Evolutionary conservation across 2,888 invertebrate species (phyloP).

Genomic region (Orchesellides sinensis): DNA sequence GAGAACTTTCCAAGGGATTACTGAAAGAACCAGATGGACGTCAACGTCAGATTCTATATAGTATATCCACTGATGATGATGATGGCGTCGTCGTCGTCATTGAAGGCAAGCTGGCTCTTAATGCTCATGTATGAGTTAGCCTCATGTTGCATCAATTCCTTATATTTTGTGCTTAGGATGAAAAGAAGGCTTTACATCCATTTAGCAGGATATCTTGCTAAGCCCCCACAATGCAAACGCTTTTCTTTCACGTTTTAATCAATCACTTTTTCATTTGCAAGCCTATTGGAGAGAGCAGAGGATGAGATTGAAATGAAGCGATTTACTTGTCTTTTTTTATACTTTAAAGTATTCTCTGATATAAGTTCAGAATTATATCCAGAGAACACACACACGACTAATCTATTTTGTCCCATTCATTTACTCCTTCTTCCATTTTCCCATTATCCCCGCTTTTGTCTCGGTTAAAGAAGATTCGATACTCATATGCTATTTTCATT

Average conservation of each 20-base stretch:
- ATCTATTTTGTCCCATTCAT: constrained; percentile 7
- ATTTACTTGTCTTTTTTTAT: constrained; percentile 6
- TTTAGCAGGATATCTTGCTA: constrained; percentile 63
- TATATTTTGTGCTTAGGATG: constrained; percentile 11
- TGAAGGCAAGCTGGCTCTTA: not conserved
- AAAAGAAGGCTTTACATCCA: constrained; percentile 58
- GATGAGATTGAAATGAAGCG: constrained; percentile 43
- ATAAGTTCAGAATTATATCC: not conserved
- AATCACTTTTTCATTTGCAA: constrained; percentile 64
- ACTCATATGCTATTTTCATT: not conserved
- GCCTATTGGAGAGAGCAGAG: constrained; percentile 16
- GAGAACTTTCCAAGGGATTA: constrained; percentile 43
- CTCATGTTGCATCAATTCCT: not conserved
- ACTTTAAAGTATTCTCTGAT: constrained; percentile 1
- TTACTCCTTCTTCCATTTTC: not conserved
- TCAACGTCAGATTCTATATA: constrained; percentile 45
- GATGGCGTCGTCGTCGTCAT: constrained; percentile 1
- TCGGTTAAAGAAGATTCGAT: constrained; percentile 19
- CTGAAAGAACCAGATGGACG: constrained; percentile 50
- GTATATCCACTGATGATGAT: constrained; percentile 9
- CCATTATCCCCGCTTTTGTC: constrained; percentile 44
- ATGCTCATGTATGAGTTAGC: not conserved
- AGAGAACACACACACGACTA: not conserved
- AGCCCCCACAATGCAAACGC: constrained; percentile 53
- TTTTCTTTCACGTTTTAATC: constrained; percentile 63